Conservation (phyloP, 2,113 vertebrate genomes). For the Macquaria australasica region DNA sequence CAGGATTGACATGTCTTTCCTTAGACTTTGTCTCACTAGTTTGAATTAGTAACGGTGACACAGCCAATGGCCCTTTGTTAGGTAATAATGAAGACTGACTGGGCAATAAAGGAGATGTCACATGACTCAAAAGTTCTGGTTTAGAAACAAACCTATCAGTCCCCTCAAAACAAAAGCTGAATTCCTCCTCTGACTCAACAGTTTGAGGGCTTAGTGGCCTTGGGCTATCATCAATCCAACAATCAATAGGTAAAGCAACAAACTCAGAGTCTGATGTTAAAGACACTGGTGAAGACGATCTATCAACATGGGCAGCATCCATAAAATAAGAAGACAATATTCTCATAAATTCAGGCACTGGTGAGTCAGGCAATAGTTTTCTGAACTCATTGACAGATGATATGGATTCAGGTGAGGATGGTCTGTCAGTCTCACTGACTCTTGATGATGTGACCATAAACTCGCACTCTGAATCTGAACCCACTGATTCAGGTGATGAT, state of each 20-base stretch:
- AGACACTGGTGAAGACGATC: conserved; percentile 72
- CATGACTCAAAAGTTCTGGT: conserved; percentile 47
- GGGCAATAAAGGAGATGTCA: conserved; percentile 36
- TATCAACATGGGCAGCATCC: conserved; percentile 35
- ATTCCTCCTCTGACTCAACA: conserved; percentile 57
- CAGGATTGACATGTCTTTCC: conserved; percentile 1
- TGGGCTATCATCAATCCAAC: conserved; percentile 66
- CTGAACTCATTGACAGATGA: conserved; percentile 56
- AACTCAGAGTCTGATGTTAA: conserved; percentile 71
- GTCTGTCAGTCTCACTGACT: conserved; percentile 59
- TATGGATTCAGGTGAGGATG: conserved; percentile 77
- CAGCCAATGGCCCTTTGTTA: not conserved
- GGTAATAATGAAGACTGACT: conserved; percentile 6
- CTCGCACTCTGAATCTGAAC: conserved; percentile 65
- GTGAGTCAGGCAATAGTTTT: conserved; percentile 69
- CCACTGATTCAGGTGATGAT: conserved; percentile 68
- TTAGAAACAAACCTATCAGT: conserved; percentile 3
- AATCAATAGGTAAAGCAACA: conserved; percentile 65
- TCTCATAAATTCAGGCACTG: conserved; percentile 73
- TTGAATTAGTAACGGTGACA: not conserved
- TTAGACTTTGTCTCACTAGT: not conserved
- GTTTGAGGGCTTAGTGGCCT: conserved; percentile 64
- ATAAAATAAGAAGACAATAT: conserved; percentile 73
- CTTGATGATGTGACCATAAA: conserved; percentile 56
- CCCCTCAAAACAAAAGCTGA: conserved; percentile 14